Conservation (phyloP, 2,888 invertebrate species). For the Calliopum simillimum region DNA sequence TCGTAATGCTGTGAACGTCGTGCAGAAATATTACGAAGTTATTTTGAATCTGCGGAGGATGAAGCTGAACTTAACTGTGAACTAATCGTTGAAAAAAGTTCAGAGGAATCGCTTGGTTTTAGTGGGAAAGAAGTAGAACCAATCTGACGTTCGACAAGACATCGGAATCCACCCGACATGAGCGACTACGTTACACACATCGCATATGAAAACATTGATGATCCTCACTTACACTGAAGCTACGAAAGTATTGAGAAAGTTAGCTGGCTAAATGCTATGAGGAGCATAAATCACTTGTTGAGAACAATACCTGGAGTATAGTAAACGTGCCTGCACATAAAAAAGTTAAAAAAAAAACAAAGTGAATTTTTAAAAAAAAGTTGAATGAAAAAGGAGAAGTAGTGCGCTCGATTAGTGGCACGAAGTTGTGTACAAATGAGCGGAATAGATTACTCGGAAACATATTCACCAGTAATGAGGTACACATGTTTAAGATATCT, state of each 20-base stretch:
- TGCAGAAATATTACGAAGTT: not conserved
- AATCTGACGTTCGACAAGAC: constrained; percentile 16
- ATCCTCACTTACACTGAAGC: too few species aligned
- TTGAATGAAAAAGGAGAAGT: constrained; percentile 1
- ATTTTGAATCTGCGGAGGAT: constrained; percentile 11
- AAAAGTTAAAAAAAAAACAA: constrained; percentile 11
- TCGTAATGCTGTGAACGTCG: not conserved
- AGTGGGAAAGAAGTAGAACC: too few species aligned
- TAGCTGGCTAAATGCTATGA: too few species aligned
- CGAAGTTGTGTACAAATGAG: too few species aligned
- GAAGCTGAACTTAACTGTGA: too few species aligned
- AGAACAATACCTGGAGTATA: too few species aligned
- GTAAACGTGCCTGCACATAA: not conserved
- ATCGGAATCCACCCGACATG: not conserved
- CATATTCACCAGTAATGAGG: constrained; percentile 21
- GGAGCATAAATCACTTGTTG: too few species aligned
- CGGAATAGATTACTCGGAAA: constrained; percentile 25
- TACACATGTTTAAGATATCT: constrained; percentile 20
- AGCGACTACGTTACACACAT: not conserved
- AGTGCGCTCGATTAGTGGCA: constrained; percentile 13
- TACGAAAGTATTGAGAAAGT: too few species aligned
- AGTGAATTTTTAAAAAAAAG: constrained; percentile 26
- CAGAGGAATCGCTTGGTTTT: too few species aligned
- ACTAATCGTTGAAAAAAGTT: too few species aligned
- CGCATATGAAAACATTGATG: not conserved